Conservation (phyloP, 2,113 vertebrate species). For the Pterocles gutturalis region DNA sequence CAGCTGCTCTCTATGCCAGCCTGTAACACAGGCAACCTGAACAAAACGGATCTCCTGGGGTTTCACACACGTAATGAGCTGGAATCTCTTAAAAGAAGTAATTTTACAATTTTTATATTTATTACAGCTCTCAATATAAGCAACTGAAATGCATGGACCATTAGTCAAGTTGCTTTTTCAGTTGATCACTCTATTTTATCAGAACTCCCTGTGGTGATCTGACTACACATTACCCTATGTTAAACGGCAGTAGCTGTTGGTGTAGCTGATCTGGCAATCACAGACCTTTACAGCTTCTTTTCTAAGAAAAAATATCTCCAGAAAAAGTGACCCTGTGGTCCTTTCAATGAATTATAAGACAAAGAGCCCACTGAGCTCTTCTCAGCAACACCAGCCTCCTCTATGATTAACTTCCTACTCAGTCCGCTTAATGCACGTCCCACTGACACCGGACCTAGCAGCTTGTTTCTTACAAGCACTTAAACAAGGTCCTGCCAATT, state of each 20-base stretch:
- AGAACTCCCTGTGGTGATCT: neutral
- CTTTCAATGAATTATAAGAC: neutral
- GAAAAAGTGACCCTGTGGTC: neutral
- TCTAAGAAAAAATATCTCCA: neutral
- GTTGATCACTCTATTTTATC: neutral
- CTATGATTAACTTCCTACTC: conserved; percentile 32
- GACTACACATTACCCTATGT: neutral
- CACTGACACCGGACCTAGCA: neutral
- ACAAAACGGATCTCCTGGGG: neutral
- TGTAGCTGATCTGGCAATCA: neutral
- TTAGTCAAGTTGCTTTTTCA: conserved; percentile 17
- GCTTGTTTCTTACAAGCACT: neutral
- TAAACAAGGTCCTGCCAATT: neutral
- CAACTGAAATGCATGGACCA: neutral
- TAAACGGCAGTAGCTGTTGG: neutral
- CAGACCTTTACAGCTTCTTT: neutral
- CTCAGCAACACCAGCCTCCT: neutral
- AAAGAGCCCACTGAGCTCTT: neutral
- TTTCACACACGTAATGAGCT: neutral
- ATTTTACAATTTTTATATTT: neutral
- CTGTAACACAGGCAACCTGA: neutral
- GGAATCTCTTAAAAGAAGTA: neutral
- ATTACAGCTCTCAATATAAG: neutral
- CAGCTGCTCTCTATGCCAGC: neutral
- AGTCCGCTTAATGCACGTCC: neutral